Percentiles rank a stretch among this genome's conserved stretches.
These are phyloP conservation scores for Sparidentex hasta DNA, from an alignment of 2,797 vertebrate genomes.

Conservation along the genomic window DNA sequence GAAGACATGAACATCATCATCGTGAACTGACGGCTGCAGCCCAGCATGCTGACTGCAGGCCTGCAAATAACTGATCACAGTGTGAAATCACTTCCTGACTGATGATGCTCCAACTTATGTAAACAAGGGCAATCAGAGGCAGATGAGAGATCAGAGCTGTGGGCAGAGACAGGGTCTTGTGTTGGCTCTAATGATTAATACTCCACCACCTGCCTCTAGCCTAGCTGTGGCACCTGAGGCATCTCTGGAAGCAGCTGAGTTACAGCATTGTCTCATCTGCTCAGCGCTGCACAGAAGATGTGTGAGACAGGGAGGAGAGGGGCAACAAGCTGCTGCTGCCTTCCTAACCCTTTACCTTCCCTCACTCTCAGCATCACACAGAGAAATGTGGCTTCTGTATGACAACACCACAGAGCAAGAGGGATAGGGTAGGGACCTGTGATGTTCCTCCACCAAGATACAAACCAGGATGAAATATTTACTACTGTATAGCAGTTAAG, in stretches of 20 bases:
- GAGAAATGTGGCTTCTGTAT: slow-evolving; percentile 27
- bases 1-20: not conserved
- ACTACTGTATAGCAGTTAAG: not conserved
- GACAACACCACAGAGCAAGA: slow-evolving; percentile 1
- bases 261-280: slow-evolving; percentile 67
- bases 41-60: slow-evolving; percentile 15
- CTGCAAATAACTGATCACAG: slow-evolving; percentile 40
- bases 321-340: slow-evolving; percentile 38
- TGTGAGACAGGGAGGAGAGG: slow-evolving; percentile 43
- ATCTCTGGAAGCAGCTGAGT: slow-evolving; percentile 57
- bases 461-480: not conserved
- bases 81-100: slow-evolving; percentile 46
- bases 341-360: slow-evolving; percentile 32
- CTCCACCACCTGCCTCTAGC: slow-evolving; percentile 65
- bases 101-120: slow-evolving; percentile 60
- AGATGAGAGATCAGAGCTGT: slow-evolving; percentile 61
- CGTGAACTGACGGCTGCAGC: slow-evolving; percentile 15
- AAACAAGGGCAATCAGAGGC: slow-evolving; percentile 69
- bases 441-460: slow-evolving; percentile 15
- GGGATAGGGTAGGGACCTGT: not conserved
- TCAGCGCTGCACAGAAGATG: slow-evolving; percentile 45
- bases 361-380: slow-evolving; percentile 7
- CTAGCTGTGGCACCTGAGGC: slow-evolving; percentile 61
- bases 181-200: slow-evolving; percentile 62
- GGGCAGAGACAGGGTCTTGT: slow-evolving; percentile 52